These are phyloP conservation scores for Drosophila kokeensis DNA, from an alignment of 2,888 invertebrate genomes.

Conservation along the genomic window DNA sequence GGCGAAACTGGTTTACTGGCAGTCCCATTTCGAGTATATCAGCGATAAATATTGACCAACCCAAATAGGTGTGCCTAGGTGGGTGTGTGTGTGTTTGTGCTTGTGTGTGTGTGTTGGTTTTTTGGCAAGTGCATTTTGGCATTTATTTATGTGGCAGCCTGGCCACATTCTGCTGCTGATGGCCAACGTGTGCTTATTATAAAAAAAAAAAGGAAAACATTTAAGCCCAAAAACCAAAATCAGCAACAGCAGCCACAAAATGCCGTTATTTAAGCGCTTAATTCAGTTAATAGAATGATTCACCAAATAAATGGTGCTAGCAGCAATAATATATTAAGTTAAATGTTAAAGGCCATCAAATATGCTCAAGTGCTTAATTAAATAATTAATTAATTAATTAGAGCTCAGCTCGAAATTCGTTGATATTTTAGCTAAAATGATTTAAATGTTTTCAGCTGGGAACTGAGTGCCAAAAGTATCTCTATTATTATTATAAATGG, in stretches of 20 bases:
- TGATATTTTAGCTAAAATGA: too few species aligned
- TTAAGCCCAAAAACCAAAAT: slow-evolving; percentile 21
- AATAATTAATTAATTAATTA: neutral
- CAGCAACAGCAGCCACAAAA: slow-evolving; percentile 32
- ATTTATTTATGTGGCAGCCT: slow-evolving; percentile 67
- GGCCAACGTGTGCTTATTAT: slow-evolving; percentile 55
- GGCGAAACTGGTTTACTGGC: slow-evolving; percentile 38
- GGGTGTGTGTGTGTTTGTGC: slow-evolving; percentile 14
- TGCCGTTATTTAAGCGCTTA: slow-evolving; percentile 5
- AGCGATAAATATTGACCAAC: slow-evolving; percentile 64
- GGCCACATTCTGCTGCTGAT: slow-evolving; percentile 39
- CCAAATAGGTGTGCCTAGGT: slow-evolving; percentile 53
- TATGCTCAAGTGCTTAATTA: neutral
- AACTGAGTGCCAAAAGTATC: too few species aligned
- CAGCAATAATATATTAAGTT: neutral
- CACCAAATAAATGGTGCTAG: too few species aligned
- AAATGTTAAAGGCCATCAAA: neutral
- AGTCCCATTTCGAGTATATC: slow-evolving; percentile 39
- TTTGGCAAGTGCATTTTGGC: slow-evolving; percentile 74
- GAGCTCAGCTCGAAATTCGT: neutral
- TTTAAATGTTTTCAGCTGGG: neutral
- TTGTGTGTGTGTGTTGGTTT: slow-evolving; percentile 13
- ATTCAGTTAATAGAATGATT: neutral
- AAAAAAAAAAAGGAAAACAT: slow-evolving; percentile 51
- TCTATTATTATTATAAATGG: too few species aligned